Evolutionary conservation across 1,140 invertebrate species (phyloP).

Genomic region (Leptoteleia sp.): DNA sequence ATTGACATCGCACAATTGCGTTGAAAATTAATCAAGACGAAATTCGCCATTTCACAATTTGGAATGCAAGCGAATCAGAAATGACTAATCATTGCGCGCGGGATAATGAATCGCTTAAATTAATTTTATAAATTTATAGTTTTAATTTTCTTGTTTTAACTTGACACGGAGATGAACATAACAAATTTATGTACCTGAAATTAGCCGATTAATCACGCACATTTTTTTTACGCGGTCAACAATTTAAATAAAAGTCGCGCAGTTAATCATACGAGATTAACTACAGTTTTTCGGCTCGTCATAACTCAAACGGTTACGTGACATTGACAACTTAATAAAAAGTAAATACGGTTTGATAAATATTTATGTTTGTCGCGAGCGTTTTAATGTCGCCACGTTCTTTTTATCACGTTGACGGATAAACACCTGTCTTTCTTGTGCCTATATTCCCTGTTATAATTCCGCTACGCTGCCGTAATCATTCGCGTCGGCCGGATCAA

Average conservation of each 20-base stretch:
- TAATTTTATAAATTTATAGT: conserved; percentile 40
- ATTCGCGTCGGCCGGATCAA: too few relatives aligned
- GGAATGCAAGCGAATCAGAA: conserved; percentile 10
- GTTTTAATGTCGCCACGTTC: conserved; percentile 33
- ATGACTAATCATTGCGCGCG: conserved; percentile 16
- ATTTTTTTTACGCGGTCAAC: conserved; percentile 32
- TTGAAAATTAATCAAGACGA: too few relatives aligned
- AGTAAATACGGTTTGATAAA: conserved; percentile 47
- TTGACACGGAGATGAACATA: conserved; percentile 14
- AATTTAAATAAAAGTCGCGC: conserved; percentile 47
- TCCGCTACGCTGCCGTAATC: conserved; percentile 1
- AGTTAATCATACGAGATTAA: conserved; percentile 55
- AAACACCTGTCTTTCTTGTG: conserved; percentile 6
- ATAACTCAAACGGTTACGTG: conserved; percentile 51
- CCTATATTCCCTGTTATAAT: conserved; percentile 13
- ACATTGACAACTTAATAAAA: conserved; percentile 59
- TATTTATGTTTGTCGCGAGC: conserved; percentile 47
- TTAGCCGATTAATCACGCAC: conserved; percentile 47
- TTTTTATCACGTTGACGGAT: conserved; percentile 33
- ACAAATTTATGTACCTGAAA: conserved; percentile 39
- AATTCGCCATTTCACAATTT: not conserved
- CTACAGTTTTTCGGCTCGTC: conserved; percentile 37
- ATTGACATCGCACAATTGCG: too few relatives aligned
- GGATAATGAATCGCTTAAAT: conserved; percentile 29
- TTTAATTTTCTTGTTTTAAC: conserved; percentile 30